These are phyloP conservation scores for Pachliopta kotzebuea DNA, from an alignment of 2,888 invertebrate species.

Conservation along the genomic window DNA sequence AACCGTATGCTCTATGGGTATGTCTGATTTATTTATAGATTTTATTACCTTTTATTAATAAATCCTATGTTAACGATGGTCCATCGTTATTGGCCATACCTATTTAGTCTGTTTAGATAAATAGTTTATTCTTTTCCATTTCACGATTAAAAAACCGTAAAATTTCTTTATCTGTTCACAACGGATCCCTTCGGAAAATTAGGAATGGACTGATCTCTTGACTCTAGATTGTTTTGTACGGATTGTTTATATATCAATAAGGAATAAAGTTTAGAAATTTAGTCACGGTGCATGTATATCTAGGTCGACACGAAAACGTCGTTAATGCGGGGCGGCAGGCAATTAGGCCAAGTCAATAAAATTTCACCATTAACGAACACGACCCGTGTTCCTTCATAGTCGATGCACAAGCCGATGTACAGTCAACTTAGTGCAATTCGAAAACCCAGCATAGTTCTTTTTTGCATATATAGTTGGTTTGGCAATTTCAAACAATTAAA, in stretches of 20 bases:
- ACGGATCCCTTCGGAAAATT: constrained; percentile 60
- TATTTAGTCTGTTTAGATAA: too few relatives aligned
- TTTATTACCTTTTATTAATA: constrained; percentile 26
- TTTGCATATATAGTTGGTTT: too few relatives aligned
- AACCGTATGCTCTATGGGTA: constrained; percentile 37
- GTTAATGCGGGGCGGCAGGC: constrained; percentile 62
- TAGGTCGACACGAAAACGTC: constrained; percentile 60
- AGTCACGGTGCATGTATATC: constrained; percentile 43
- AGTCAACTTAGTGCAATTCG: constrained; percentile 27
- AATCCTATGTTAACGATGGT: too few relatives aligned
- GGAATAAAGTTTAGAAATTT: constrained; percentile 40
- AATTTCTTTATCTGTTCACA: constrained; percentile 53
- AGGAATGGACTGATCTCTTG: constrained; percentile 44
- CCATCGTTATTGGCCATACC: too few relatives aligned
- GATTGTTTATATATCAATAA: constrained; percentile 11
- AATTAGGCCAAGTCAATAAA: constrained; percentile 73
- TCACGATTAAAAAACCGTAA: constrained; percentile 65
- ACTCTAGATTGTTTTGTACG: background rate
- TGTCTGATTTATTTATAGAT: constrained; percentile 35
- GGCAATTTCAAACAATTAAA: too few relatives aligned
- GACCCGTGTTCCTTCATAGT: constrained; percentile 49
- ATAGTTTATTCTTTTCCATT: constrained; percentile 39
- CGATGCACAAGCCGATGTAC: constrained; percentile 35
- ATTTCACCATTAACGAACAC: constrained; percentile 56
- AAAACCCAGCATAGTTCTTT: constrained; percentile 3